Conservation (phyloP, 2,888 invertebrate genomes). For the Leuctra nigra region DNA sequence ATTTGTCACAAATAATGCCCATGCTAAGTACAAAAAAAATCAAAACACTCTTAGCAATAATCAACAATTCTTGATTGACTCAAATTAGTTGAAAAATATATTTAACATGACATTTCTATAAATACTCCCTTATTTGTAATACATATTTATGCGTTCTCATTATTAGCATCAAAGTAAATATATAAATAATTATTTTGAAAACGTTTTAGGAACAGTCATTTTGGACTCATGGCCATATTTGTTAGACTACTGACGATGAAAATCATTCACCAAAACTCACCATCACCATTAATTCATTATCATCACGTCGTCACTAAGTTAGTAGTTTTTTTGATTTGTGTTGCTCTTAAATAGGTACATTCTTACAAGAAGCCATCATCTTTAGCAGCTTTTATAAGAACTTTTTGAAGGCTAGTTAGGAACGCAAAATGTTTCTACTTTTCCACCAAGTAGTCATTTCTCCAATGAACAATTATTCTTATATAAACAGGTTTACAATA, state of each 20-base stretch:
- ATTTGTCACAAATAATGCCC: too few species aligned
- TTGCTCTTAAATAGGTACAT: conserved; percentile 12
- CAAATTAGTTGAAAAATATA: background rate
- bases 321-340: conserved; percentile 14
- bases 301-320: background rate
- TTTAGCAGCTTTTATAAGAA: background rate
- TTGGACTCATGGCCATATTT: background rate
- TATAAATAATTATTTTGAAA: too few species aligned
- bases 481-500: background rate
- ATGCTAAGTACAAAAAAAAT: too few species aligned
- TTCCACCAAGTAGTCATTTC: background rate
- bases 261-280: background rate
- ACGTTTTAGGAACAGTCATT: conserved; percentile 2
- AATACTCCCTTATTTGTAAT: background rate
- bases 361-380: background rate
- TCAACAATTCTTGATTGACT: background rate
- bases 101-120: conserved; percentile 1
- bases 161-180: background rate
- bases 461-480: background rate
- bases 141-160: background rate
- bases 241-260: background rate
- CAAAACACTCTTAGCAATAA: background rate
- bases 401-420: conserved; percentile 11
- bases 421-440: conserved; percentile 6
- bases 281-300: conserved; percentile 1